Conservation (phyloP, 2,888 invertebrate species). For the Quadroppia sp. region DNA sequence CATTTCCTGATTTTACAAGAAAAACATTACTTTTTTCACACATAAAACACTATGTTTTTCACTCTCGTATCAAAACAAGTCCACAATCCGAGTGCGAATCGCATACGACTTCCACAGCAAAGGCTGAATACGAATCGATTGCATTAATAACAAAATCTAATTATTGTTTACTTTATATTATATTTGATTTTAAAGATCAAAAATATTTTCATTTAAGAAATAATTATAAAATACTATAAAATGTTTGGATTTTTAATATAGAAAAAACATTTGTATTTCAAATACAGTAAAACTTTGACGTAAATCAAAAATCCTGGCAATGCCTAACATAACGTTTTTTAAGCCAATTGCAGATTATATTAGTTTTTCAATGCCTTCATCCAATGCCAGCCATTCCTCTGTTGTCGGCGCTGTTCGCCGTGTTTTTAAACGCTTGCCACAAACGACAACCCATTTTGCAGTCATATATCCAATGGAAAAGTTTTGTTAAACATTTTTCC, state of each 20-base stretch:
- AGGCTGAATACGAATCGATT: too few species aligned
- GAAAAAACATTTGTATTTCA: too few species aligned
- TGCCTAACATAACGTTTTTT: slow-evolving; percentile 9
- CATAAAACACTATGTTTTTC: background rate
- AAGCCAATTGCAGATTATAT: background rate
- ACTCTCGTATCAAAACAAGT: too few species aligned
- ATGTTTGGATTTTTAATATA: too few species aligned
- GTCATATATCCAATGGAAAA: slow-evolving; percentile 9
- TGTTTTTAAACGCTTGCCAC: background rate
- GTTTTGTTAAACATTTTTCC: background rate
- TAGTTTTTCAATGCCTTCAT: background rate
- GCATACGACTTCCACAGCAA: too few species aligned
- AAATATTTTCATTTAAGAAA: background rate
- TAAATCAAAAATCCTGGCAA: background rate
- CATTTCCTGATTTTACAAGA: background rate
- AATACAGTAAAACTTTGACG: too few species aligned
- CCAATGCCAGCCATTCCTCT: slow-evolving; percentile 17
- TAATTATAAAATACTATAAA: background rate
- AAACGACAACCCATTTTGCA: slow-evolving; percentile 9
- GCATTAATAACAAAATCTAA: too few species aligned
- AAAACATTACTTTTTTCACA: background rate
- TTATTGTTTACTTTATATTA: too few species aligned
- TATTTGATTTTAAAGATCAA: too few species aligned
- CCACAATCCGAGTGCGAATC: too few species aligned
- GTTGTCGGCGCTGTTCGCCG: background rate